Evolutionary conservation across 2,113 vertebrate species (phyloP).

Genomic region (Syngnathus typhle): DNA sequence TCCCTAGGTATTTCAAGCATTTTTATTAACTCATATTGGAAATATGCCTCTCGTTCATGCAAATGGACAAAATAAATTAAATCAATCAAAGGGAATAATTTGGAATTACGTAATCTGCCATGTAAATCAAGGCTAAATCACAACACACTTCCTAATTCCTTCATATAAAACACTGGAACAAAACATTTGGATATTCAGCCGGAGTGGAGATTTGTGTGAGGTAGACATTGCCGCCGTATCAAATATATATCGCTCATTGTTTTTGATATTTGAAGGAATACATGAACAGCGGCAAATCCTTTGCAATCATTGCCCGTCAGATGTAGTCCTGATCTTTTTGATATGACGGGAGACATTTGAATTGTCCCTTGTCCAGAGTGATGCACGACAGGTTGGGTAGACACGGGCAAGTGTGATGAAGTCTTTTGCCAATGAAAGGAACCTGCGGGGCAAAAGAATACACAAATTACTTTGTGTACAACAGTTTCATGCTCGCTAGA

Average conservation of each 20-base stretch:
- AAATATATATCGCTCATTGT: not conserved
- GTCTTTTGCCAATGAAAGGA: constrained; percentile 80
- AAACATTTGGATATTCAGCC: too few relatives aligned
- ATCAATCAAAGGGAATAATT: too few relatives aligned
- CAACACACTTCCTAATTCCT: too few relatives aligned
- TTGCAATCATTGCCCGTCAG: constrained; percentile 32
- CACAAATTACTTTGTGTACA: too few relatives aligned
- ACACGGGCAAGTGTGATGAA: constrained; percentile 88
- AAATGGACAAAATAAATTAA: too few relatives aligned
- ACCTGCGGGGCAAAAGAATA: constrained; percentile 67
- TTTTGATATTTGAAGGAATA: not conserved
- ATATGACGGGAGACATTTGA: constrained; percentile 74
- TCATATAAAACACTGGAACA: too few relatives aligned
- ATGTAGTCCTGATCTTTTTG: constrained; percentile 69
- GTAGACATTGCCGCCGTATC: not conserved
- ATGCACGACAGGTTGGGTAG: constrained; percentile 77
- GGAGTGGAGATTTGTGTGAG: not conserved
- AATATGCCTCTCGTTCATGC: too few relatives aligned
- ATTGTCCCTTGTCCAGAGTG: constrained; percentile 64
- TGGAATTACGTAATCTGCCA: too few relatives aligned
- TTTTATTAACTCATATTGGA: too few relatives aligned
- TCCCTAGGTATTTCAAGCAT: too few relatives aligned
- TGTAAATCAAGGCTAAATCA: too few relatives aligned
- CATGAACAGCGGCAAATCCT: not conserved
- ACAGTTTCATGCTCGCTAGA: not conserved